Conservation (phyloP, 2,113 vertebrate species). For the Nannospalax galili region DNA sequence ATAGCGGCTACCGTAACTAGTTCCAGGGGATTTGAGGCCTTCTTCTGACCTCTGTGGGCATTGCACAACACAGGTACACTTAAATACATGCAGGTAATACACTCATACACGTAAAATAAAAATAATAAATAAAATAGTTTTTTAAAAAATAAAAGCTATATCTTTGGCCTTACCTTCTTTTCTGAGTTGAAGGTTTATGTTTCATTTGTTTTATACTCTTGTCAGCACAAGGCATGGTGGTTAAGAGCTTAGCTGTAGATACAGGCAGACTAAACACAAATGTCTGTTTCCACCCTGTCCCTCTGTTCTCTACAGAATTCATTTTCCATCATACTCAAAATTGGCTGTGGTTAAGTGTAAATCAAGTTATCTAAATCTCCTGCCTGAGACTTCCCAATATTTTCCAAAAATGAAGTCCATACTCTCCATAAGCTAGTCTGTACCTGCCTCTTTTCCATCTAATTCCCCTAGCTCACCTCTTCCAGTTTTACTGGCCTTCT, state of each 20-base stretch:
- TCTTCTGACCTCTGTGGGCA: no score
- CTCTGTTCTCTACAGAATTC: background rate
- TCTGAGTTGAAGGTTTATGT: background rate
- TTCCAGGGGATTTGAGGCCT: no score
- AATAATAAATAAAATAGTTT: no score
- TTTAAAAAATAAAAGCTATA: background rate
- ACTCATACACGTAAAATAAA: no score
- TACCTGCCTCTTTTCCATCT: background rate
- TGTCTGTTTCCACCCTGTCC: background rate
- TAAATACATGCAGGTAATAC: no score
- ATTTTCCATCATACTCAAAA: slow-evolving; percentile 35
- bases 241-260: background rate
- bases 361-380: background rate
- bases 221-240: background rate
- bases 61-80: no score
- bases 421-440: background rate
- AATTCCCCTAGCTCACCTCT: background rate
- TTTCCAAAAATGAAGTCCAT: slow-evolving; percentile 2
- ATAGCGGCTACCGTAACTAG: no score
- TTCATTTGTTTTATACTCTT: background rate
- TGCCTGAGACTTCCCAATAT: background rate
- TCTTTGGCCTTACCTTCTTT: background rate
- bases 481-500: background rate
- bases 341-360: background rate
- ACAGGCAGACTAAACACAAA: background rate